Evolutionary conservation across 1,140 invertebrate genomes (phyloP), one percentile per base, ranked within the genome.

Genomic region (Drosophila sulfurigaster): DNA sequence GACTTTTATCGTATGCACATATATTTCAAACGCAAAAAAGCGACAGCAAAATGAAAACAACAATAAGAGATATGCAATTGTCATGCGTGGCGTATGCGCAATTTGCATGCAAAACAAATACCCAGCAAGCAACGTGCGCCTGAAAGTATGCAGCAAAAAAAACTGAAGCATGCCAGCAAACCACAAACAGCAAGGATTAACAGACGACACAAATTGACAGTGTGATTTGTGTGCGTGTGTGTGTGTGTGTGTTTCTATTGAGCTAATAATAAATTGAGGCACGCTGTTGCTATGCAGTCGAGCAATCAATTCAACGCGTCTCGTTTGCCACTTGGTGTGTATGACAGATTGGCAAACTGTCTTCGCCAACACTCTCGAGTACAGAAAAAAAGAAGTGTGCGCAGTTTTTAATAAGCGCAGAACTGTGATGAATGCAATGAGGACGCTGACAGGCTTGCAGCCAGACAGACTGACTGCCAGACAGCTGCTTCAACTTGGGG

Each of bases 71-170:
- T 45, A 57, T 76, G 68, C 74, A 65, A 58, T 63, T 63, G 74
- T 66, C 78, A 78, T 76, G 73, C 56, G 66, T 49, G 81, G 82
- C 82, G 82, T 81, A 85, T 86, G 82, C 78, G 81, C 82, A 71
- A 83, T 83, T 81, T 68, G 57, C 25, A 74, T 74, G 65, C 49
- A 62, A 69, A 62, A 45, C 52, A 35, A 32, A 46, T 30, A 32
- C 30, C 32, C 7, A 8, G 32, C 7, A 11, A 63, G 63, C 35
- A 38, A 10, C 35, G 11, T 48, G 65, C 73, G 67, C 81, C 78
- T 15, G 45, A 81, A 78, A 81, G 73, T 67, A 85, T 69, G 81
- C 81, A 81, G 57, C 74, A 52, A 35, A 62, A 64, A 57, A 58
- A 25, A 10, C 6, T 41, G 48, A 35, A 28, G 49, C 49, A 56